A percentile compares a stretch with the other conserved stretches of the same genome.
phyloP scores from a whole-genome alignment of 2,797 vertebrate genomes.

The Rhabdomys pumilio region DNA sequence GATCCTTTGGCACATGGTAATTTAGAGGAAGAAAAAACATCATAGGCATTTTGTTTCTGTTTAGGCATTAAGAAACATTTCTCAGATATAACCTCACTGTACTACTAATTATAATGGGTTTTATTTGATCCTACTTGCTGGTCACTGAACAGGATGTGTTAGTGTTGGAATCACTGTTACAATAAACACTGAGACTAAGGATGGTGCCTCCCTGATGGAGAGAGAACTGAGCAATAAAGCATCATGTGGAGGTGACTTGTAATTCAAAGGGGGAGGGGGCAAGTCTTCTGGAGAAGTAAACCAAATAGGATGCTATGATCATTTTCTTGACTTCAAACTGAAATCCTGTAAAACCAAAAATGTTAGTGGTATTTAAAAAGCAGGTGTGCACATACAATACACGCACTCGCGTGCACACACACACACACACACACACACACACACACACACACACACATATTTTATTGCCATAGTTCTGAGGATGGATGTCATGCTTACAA shows the following conservation, averaged over 20 bases:
- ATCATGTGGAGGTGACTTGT: not conserved
- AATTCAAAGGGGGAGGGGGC: not conserved
- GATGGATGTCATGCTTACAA: not conserved
- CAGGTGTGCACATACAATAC: too few species aligned
- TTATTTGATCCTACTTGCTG: conserved; percentile 10
- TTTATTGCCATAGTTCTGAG: conserved; percentile 44
- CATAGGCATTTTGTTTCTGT: conserved; percentile 21
- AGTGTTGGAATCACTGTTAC: conserved; percentile 19
- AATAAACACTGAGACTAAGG: not conserved
- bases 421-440: not conserved
- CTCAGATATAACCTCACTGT: not conserved
- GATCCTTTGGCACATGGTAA: conserved; percentile 27
- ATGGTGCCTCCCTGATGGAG: conserved; percentile 3
- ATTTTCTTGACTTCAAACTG: not conserved
- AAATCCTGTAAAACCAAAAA: conserved; percentile 3
- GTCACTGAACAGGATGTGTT: not conserved
- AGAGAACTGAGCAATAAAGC: not conserved
- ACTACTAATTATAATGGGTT: conserved; percentile 12
- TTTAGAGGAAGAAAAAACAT: conserved; percentile 53
- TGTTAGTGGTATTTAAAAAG: not conserved
- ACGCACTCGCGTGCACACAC: not conserved
- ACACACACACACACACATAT: not conserved
- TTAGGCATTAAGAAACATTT: conserved; percentile 64
- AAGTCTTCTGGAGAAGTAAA: not conserved
- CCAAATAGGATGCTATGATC: conserved; percentile 39